phyloP scores from a whole-genome alignment of 2,888 invertebrate species.

The Erebia palarica region DNA sequence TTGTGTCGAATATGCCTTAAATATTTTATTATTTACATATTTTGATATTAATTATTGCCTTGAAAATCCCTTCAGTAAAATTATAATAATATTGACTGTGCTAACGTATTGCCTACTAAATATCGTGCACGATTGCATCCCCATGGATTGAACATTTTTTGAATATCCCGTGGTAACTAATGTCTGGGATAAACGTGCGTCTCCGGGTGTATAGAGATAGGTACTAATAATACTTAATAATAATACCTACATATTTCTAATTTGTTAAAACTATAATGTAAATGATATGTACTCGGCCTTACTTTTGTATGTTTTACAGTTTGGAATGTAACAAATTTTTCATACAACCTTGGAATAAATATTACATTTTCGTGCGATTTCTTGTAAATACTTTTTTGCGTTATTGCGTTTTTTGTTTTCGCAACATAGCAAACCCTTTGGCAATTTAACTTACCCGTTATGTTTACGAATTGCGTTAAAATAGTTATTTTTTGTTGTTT shows the following conservation, averaged over 20 bases:
- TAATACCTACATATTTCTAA: no score
- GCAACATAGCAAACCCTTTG: slow-evolving; percentile 64
- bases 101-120: no score
- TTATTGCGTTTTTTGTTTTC: slow-evolving; percentile 54
- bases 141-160: no score
- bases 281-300: neutral
- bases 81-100: no score
- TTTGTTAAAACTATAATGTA: neutral
- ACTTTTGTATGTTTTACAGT: neutral
- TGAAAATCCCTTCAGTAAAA: no score
- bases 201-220: no score
- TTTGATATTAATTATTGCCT: no score
- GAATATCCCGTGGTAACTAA: no score
- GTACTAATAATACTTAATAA: no score
- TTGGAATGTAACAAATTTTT: neutral
- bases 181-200: no score
- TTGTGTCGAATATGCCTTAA: neutral
- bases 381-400: slow-evolving; percentile 45
- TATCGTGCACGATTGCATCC: no score
- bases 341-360: slow-evolving; percentile 1
- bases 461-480: slow-evolving; percentile 46
- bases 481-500: slow-evolving; percentile 46
- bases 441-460: slow-evolving; percentile 52
- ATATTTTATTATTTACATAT: no score
- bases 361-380: slow-evolving; percentile 59